A percentile compares a stretch with the other conserved stretches of the same genome.
phyloP scores from a whole-genome alignment of 2,888 invertebrate genomes.

The Polietes domitor region DNA sequence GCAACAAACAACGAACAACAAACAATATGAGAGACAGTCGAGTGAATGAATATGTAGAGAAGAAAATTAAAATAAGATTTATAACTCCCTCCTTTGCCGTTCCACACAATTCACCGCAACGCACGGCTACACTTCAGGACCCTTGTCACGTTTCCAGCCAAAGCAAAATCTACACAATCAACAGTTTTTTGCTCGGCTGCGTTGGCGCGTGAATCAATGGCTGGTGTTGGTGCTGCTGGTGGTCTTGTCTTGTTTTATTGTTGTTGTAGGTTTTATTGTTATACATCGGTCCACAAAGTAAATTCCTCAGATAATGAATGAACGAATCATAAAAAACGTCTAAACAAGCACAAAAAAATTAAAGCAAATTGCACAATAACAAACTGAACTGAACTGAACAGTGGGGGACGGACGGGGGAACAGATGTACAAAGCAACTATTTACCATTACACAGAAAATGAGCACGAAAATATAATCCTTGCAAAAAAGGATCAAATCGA shows the following conservation, averaged over 20 bases:
- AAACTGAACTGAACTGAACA: background rate
- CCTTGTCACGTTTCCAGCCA: slow-evolving; percentile 20
- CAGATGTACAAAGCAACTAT: background rate
- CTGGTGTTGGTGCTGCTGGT: background rate
- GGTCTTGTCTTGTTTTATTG: background rate
- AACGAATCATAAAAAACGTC: background rate
- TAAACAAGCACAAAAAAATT: slow-evolving; percentile 23
- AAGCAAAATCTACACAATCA: slow-evolving; percentile 35
- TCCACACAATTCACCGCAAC: background rate
- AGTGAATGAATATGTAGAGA: slow-evolving; percentile 16
- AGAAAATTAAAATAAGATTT: slow-evolving; percentile 57
- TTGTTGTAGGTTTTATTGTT: background rate
- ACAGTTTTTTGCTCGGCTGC: slow-evolving; percentile 23
- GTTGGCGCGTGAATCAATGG: background rate
- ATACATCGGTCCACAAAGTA: background rate
- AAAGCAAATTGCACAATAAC: slow-evolving; percentile 35
- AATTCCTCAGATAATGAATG: slow-evolving; percentile 15
- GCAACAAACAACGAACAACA: background rate
- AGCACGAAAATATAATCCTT: slow-evolving; percentile 14
- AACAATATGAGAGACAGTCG: background rate
- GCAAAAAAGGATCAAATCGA: slow-evolving; percentile 16
- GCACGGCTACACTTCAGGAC: background rate
- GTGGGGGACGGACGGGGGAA: background rate
- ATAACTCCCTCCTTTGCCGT: slow-evolving; percentile 19
- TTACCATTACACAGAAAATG: background rate